Base-by-base conservation (phyloP, 2,888 invertebrate species). In the Campaea margaritaria region DNA sequence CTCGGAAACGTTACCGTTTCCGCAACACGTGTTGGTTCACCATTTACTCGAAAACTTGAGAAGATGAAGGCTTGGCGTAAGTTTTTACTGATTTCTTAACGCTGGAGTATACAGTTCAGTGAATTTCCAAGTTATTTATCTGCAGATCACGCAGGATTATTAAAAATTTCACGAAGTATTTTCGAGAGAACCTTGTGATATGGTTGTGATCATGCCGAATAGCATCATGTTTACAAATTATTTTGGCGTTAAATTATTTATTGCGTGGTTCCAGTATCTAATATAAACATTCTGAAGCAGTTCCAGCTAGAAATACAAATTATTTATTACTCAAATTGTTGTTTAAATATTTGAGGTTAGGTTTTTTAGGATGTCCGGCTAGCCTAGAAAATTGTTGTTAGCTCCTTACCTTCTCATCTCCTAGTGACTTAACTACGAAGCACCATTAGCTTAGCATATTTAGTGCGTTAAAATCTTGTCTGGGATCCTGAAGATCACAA, bases 21-120 rank as follows among this genome's bases (percentile, higher is more conserved):
- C 44, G 34, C 69, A 56, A 67, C 67, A 60, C 65, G 67, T 72
- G 65, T 70, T 63, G 77, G 72, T 62, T 53, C 50, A 47, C 50
- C 56, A 57, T 28, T 42, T 15, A 28, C 21, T 47, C 27, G 1
- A 45, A 65, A 51, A 61, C 45, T 49, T 52, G 14, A 48, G 39
- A 63, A 52, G 28, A 36, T 54, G 45, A 50, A 34, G 8, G 27
- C 36, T 58, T 59, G 38, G n/a, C 45, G 65, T 62, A 52, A 66
- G 65, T 62, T 61, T 46, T 51, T 41, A 10, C 5, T 8, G n/a
- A 57, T n/a, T 27, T 43, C 14, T 53, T 31, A 44, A n/a, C 34
- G 44, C 44, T 54, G 14, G 28, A 46, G 53, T 50, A 4, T 45
- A n/a, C 12, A 12, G 15, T 38, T 36, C 13, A 41, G 2, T 38